phyloP scores from a whole-genome alignment of 2,797 vertebrate genomes.

The Melanotaenia maccullochi region DNA sequence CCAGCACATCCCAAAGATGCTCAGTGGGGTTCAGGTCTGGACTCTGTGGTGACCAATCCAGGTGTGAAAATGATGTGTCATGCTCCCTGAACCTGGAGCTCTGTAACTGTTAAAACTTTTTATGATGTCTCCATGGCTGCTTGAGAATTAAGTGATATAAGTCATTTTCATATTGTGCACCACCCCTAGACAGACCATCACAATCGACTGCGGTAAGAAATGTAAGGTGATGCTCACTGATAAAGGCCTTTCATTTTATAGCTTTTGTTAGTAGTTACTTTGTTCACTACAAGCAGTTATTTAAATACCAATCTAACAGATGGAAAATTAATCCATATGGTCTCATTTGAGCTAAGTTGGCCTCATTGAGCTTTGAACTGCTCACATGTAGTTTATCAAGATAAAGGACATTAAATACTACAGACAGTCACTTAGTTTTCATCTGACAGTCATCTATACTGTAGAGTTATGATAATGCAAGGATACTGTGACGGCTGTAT shows the following conservation, averaged over 20 bases:
- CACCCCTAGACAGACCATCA: too few relatives aligned
- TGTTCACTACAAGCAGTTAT: conserved; percentile 7
- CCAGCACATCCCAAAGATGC: too few relatives aligned
- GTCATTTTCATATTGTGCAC: too few relatives aligned
- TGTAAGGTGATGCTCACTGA: background rate
- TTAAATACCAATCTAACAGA: conserved; percentile 21
- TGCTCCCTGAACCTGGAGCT: too few relatives aligned
- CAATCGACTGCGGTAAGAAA: background rate
- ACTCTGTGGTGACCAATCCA: too few relatives aligned
- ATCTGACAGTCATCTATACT: conserved; percentile 17
- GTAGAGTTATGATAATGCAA: conserved; percentile 15
- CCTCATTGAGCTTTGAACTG: background rate
- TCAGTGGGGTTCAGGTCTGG: too few relatives aligned
- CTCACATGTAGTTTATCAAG: background rate
- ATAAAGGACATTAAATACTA: background rate
- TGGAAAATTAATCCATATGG: conserved; percentile 9
- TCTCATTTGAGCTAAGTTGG: background rate
- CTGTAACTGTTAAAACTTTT: too few relatives aligned
- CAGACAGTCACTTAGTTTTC: background rate
- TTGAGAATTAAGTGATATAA: too few relatives aligned
- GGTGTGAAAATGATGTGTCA: too few relatives aligned
- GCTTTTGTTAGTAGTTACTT: background rate
- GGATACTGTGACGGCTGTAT: conserved; percentile 24
- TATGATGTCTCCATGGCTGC: too few relatives aligned
- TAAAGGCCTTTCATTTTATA: background rate